Percentiles rank a stretch among this genome's conserved stretches.
Evolutionary conservation across 2,888 invertebrate genomes (phyloP).

Genomic region (Ophioninae sp.): DNA sequence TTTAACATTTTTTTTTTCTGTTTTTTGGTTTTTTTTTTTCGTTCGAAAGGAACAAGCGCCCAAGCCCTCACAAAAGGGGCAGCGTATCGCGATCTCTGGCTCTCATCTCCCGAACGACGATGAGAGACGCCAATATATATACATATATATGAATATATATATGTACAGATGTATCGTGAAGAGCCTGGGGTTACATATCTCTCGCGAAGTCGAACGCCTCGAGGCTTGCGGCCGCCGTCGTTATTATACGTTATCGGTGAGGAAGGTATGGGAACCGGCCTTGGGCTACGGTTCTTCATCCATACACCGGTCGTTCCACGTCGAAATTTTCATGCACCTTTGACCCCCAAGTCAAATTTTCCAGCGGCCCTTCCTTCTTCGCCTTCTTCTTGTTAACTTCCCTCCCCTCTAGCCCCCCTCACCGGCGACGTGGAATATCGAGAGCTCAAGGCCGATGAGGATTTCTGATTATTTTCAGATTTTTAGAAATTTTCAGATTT

Average conservation of each 20-base stretch:
- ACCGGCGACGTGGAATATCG: too few species aligned
- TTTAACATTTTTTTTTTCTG: conserved; percentile 3
- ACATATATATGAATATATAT: conserved; percentile 7
- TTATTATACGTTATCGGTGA: conserved; percentile 80
- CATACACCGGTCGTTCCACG: conserved; percentile 29
- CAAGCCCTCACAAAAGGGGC: conserved; percentile 39
- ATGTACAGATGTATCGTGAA: conserved; percentile 6
- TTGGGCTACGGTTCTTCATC: conserved; percentile 65
- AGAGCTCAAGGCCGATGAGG: too few species aligned
- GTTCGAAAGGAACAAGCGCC: conserved; percentile 27
- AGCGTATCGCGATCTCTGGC: conserved; percentile 45
- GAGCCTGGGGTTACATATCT: conserved; percentile 63
- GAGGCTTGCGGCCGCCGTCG: conserved; percentile 77
- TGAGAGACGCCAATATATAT: conserved; percentile 33
- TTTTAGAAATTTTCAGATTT: too few species aligned
- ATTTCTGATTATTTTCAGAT: too few species aligned
- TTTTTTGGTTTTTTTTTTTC: conserved; percentile 1
- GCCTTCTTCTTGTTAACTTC: too few species aligned
- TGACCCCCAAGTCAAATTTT: conserved; percentile 9
- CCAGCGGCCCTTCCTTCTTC: too few species aligned
- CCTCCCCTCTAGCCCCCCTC: too few species aligned
- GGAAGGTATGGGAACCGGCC: conserved; percentile 79
- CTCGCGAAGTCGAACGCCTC: conserved; percentile 76
- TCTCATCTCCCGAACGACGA: conserved; percentile 48
- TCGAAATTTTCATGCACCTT: conserved; percentile 24